Evolutionary conservation across 1,140 invertebrate genomes (phyloP).

Genomic region (Dryas iulia): DNA sequence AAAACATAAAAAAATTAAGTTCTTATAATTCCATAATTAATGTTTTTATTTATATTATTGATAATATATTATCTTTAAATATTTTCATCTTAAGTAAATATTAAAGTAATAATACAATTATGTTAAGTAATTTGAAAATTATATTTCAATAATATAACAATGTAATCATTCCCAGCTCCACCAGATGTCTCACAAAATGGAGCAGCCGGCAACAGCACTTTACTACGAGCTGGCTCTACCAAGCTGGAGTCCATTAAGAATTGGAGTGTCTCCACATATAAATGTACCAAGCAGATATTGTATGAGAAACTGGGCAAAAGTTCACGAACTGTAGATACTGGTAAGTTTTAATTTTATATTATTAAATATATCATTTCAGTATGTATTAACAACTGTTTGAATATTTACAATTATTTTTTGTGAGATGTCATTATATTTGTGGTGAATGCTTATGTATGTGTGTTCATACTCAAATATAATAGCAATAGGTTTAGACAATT

Average conservation of each 20-base stretch:
- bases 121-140: no score
- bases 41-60: no score
- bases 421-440: no score
- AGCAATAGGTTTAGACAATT: not conserved
- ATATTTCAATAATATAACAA: no score
- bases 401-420: no score
- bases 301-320: conserved; percentile 97
- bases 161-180: conserved; percentile 72
- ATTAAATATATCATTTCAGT: no score
- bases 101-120: no score
- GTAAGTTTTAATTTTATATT: conserved; percentile 70
- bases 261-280: conserved; percentile 98
- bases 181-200: conserved; percentile 73
- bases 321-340: conserved; percentile 93
- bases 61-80: no score
- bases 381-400: no score
- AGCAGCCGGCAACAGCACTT: conserved; percentile 78
- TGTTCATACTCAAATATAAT: not conserved
- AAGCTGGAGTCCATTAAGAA: conserved; percentile 94
- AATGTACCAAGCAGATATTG: conserved; percentile 96
- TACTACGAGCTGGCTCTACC: conserved; percentile 83
- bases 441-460: not conserved
- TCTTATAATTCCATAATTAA: no score
- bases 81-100: no score
- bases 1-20: no score